A percentile compares a stretch with the other conserved stretches of the same genome.
phyloP scores from a whole-genome alignment of 2,113 vertebrate genomes.

The cat (Felis catus) region DNA sequence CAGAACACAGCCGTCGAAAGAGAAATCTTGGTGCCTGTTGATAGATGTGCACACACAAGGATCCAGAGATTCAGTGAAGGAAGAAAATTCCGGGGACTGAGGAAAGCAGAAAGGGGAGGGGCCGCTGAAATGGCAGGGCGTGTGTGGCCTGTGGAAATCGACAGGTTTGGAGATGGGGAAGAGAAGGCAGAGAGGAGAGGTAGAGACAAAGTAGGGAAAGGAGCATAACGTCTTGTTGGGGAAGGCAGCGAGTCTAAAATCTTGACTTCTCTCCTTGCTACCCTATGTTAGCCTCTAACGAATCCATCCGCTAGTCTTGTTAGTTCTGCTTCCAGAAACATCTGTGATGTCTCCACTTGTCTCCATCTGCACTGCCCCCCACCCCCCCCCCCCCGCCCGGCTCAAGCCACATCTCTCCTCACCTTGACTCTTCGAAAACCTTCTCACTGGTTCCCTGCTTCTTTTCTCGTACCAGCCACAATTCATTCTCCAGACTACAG shows the following conservation, averaged over 20 bases:
- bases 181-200: not conserved
- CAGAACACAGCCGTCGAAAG: not conserved
- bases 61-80: not conserved
- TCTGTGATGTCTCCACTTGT: not conserved
- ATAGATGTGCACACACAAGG: not conserved
- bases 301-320: not conserved
- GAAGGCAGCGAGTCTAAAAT: not conserved
- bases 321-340: not conserved
- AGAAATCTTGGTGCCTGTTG: not conserved
- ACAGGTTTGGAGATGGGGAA: not conserved
- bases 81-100: not conserved
- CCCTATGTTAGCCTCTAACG: not conserved
- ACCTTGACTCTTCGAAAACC: not conserved
- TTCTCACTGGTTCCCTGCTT: not conserved
- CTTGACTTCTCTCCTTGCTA: not conserved
- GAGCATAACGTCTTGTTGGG: not conserved
- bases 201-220: not conserved
- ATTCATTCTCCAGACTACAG: not conserved
- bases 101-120: not conserved
- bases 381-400: too few species aligned
- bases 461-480: not conserved
- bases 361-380: not conserved
- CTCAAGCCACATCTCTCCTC: not conserved
- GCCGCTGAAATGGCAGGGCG: rapidly evolving
- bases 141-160: not conserved